Percentiles rank a stretch among this genome's conserved stretches.
These are phyloP conservation scores for Dicaeum eximium DNA, from an alignment of 2,113 vertebrate species.

Conservation along the genomic window DNA sequence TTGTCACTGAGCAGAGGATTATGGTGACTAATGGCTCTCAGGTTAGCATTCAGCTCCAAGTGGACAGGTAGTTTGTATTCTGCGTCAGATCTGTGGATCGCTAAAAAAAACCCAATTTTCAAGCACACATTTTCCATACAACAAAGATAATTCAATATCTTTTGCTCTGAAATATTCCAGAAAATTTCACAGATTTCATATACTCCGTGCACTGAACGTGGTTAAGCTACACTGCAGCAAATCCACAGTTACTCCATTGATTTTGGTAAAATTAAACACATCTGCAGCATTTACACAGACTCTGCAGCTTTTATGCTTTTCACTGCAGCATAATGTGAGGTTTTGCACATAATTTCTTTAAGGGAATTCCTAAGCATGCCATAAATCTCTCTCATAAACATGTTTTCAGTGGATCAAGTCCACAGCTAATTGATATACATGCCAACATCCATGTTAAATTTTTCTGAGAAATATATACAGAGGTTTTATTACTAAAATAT, in stretches of 20 bases:
- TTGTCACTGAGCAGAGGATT: background rate
- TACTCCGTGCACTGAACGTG: background rate
- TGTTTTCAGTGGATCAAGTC: background rate
- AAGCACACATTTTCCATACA: background rate
- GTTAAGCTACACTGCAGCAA: background rate
- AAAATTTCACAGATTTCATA: background rate
- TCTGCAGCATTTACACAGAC: background rate
- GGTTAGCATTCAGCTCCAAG: background rate
- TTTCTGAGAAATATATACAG: background rate
- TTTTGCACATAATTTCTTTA: constrained; percentile 5
- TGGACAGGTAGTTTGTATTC: background rate
- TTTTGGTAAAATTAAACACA: background rate
- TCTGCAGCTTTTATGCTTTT: background rate
- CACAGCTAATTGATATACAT: background rate
- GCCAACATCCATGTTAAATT: background rate
- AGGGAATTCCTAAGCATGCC: background rate
- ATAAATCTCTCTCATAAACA: background rate
- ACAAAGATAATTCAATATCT: background rate
- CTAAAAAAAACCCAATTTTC: background rate
- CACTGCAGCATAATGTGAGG: background rate
- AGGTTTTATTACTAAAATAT: constrained; percentile 4
- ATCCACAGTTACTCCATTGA: background rate
- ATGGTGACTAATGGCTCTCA: background rate
- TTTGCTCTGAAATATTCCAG: background rate
- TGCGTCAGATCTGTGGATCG: background rate